A percentile compares a stretch with the other conserved stretches of the same genome.
Evolutionary conservation across 2,888 invertebrate genomes (phyloP).

Genomic region (Serrognathus titanus): DNA sequence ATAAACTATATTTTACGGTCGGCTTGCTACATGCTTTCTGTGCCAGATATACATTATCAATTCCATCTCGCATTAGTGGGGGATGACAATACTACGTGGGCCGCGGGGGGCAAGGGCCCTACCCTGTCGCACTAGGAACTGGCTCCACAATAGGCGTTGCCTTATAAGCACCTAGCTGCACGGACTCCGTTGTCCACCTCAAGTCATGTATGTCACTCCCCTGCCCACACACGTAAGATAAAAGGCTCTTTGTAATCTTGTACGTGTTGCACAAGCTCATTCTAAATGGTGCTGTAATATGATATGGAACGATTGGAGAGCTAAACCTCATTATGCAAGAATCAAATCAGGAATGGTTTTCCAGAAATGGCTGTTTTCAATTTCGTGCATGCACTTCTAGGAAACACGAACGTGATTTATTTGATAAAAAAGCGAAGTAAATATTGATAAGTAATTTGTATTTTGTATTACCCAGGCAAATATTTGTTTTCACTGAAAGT

Average conservation of each 20-base stretch:
- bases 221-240: slow-evolving; percentile 22
- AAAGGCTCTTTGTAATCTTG: slow-evolving; percentile 21
- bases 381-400: no score
- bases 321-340: no score
- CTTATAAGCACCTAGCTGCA: slow-evolving; percentile 23
- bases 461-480: no score
- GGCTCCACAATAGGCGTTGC: slow-evolving; percentile 26
- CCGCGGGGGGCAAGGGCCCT: slow-evolving; percentile 22
- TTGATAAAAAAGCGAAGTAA: no score
- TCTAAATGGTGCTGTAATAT: no score
- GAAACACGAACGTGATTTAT: no score
- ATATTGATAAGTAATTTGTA: no score
- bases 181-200: slow-evolving; percentile 10
- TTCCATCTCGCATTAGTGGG: slow-evolving; percentile 17
- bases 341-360: no score
- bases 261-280: slow-evolving; percentile 14
- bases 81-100: slow-evolving; percentile 22
- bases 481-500: no score
- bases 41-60: slow-evolving; percentile 15
- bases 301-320: no score
- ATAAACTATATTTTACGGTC: slow-evolving; percentile 14
- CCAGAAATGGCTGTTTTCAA: no score
- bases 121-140: slow-evolving; percentile 23
- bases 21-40: slow-evolving; percentile 16
- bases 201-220: slow-evolving; percentile 11